Percentiles rank a stretch among this genome's conserved stretches.
phyloP scores from a whole-genome alignment of 2,888 invertebrate species.

The Clunio marinus region DNA sequence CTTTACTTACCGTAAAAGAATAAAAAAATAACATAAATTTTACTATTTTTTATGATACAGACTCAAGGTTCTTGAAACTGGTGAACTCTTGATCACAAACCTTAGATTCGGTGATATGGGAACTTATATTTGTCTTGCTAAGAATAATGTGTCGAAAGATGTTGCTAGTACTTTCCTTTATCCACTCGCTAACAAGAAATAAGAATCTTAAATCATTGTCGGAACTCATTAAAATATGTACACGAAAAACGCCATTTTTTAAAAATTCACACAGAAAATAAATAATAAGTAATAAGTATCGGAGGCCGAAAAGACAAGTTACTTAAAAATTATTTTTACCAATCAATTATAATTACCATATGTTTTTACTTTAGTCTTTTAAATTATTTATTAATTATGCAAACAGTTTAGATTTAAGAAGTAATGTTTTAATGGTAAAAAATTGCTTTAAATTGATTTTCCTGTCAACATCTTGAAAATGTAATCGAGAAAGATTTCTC shows the following conservation, averaged over 20 bases:
- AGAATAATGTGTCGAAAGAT: slow-evolving; percentile 62
- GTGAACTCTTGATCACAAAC: slow-evolving; percentile 68
- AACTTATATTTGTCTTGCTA: slow-evolving; percentile 69
- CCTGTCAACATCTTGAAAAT: slow-evolving; percentile 9
- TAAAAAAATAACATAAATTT: background rate
- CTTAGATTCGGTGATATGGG: slow-evolving; percentile 81
- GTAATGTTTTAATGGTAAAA: too few species aligned
- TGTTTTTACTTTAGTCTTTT: background rate
- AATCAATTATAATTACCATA: slow-evolving; percentile 8
- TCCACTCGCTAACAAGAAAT: slow-evolving; percentile 51
- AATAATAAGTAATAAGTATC: too few species aligned
- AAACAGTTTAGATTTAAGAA: too few species aligned
- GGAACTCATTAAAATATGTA: background rate
- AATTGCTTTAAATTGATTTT: slow-evolving; percentile 7
- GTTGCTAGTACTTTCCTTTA: slow-evolving; percentile 67
- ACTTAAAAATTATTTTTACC: slow-evolving; percentile 12
- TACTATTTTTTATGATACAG: slow-evolving; percentile 12
- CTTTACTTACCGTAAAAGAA: too few species aligned
- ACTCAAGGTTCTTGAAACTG: slow-evolving; percentile 62
- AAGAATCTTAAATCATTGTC: background rate
- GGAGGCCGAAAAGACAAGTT: slow-evolving; percentile 8
- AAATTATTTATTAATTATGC: too few species aligned
- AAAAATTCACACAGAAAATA: background rate
- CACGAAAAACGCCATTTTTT: background rate
- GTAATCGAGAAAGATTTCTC: too few species aligned